Percentiles rank a stretch among this genome's conserved stretches.
These are phyloP conservation scores for Netelia melanura DNA, from an alignment of 2,888 invertebrate genomes.

Conservation along the genomic window DNA sequence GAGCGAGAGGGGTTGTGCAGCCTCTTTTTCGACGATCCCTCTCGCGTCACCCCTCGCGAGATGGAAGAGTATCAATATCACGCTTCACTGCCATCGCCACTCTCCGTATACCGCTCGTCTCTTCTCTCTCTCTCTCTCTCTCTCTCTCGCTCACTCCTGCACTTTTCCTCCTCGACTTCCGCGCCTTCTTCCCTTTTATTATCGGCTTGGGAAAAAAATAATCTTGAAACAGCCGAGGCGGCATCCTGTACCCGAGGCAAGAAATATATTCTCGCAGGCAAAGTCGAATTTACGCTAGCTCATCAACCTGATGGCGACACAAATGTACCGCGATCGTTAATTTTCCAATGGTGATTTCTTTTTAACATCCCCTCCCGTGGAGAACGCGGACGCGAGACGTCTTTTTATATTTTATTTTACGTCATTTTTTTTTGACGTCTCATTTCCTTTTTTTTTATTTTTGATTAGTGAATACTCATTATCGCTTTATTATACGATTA, in stretches of 20 bases:
- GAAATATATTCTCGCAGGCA: slow-evolving; percentile 24
- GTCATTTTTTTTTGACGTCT: neutral
- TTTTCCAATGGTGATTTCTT: slow-evolving; percentile 2
- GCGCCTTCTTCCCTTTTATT: slow-evolving; percentile 74
- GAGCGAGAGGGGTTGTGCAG: slow-evolving; percentile 61
- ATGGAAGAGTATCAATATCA: slow-evolving; percentile 82
- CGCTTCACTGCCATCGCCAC: slow-evolving; percentile 79
- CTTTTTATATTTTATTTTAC: neutral
- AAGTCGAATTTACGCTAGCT: slow-evolving; percentile 1
- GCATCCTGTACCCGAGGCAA: neutral
- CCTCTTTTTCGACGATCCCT: slow-evolving; percentile 40
- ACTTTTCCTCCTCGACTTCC: slow-evolving; percentile 56
- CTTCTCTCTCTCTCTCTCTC: slow-evolving; percentile 62
- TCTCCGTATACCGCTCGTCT: slow-evolving; percentile 68
- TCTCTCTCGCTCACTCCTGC: slow-evolving; percentile 15
- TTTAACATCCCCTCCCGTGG: neutral
- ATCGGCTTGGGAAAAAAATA: slow-evolving; percentile 77
- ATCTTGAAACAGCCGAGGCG: slow-evolving; percentile 72
- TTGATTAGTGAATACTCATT: neutral
- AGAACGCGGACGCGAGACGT: neutral
- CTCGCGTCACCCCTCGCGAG: slow-evolving; percentile 77
- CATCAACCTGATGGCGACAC: slow-evolving; percentile 8
- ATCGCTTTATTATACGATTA: neutral
- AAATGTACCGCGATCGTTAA: slow-evolving; percentile 17
- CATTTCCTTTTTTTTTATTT: slow-evolving; percentile 18